Evolutionary conservation across 2,888 invertebrate genomes (phyloP).

Genomic region (Drosophila fungiperda): DNA sequence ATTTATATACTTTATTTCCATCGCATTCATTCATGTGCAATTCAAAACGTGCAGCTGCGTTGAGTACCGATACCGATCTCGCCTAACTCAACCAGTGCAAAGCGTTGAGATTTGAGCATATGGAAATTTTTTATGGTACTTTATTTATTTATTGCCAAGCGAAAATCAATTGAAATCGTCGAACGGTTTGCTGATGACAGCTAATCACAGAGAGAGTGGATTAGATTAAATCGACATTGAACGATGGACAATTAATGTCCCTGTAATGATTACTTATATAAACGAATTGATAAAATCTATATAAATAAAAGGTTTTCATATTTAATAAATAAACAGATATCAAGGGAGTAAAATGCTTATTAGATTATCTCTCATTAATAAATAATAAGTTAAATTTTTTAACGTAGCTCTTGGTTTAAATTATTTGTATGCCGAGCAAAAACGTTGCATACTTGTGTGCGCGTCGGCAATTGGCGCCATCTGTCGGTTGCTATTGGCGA

Average conservation of each 20-base stretch:
- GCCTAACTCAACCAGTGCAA: conserved; percentile 55
- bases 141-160: conserved; percentile 24
- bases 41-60: conserved; percentile 64
- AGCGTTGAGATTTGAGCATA: conserved; percentile 42
- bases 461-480: conserved; percentile 31
- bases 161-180: conserved; percentile 43
- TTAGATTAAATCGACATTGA: conserved; percentile 65
- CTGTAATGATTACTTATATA: conserved; percentile 5
- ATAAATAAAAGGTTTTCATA: neutral
- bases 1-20: conserved; percentile 64
- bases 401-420: neutral
- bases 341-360: too few relatives aligned
- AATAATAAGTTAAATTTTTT: neutral
- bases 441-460: conserved; percentile 55
- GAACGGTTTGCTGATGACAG: conserved; percentile 17
- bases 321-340: neutral
- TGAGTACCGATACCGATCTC: conserved; percentile 36
- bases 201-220: conserved; percentile 28
- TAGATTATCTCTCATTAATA: neutral
- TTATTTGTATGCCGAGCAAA: neutral
- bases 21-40: conserved; percentile 66
- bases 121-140: conserved; percentile 40
- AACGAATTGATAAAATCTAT: neutral
- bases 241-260: conserved; percentile 13
- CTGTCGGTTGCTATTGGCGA: conserved; percentile 2